A percentile compares a stretch with the other conserved stretches of the same genome.
These are phyloP conservation scores for Calameuta idolon DNA, from an alignment of 2,888 invertebrate genomes.

Conservation along the genomic window DNA sequence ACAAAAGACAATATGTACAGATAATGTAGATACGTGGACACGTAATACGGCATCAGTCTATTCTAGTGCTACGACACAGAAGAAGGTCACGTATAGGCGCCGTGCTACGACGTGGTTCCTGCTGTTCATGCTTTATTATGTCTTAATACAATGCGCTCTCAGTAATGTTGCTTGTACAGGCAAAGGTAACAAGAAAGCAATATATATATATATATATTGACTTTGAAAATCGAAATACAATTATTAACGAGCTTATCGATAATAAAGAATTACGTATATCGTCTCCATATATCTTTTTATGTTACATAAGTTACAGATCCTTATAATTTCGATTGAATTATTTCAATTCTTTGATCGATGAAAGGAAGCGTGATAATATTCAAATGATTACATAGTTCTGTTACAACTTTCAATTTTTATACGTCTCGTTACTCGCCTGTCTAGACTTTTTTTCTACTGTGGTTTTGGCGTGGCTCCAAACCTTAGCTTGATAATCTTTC, in stretches of 20 bases:
- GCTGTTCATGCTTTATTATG: conserved; percentile 59
- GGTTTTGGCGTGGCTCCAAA: neutral
- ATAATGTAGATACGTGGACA: conserved; percentile 17
- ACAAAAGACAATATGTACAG: conserved; percentile 10
- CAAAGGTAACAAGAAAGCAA: conserved; percentile 1
- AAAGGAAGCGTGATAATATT: neutral
- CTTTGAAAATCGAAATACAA: neutral
- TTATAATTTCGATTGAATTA: neutral
- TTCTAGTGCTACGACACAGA: conserved; percentile 41
- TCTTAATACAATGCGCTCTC: conserved; percentile 51
- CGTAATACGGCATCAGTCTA: conserved; percentile 20
- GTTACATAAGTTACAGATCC: neutral
- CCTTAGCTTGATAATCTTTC: neutral
- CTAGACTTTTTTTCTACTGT: neutral
- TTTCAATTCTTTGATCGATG: neutral
- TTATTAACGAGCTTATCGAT: neutral
- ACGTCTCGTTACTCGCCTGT: neutral
- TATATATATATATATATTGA: neutral
- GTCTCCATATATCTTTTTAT: neutral
- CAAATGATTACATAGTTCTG: neutral
- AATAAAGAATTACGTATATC: neutral
- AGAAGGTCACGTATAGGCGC: conserved; percentile 49
- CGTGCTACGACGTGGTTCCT: conserved; percentile 50
- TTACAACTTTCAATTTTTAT: neutral
- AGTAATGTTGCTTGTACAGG: conserved; percentile 10